These are phyloP conservation scores for Eumeta japonica DNA, from an alignment of 1,140 invertebrate species.

Conservation along the genomic window DNA sequence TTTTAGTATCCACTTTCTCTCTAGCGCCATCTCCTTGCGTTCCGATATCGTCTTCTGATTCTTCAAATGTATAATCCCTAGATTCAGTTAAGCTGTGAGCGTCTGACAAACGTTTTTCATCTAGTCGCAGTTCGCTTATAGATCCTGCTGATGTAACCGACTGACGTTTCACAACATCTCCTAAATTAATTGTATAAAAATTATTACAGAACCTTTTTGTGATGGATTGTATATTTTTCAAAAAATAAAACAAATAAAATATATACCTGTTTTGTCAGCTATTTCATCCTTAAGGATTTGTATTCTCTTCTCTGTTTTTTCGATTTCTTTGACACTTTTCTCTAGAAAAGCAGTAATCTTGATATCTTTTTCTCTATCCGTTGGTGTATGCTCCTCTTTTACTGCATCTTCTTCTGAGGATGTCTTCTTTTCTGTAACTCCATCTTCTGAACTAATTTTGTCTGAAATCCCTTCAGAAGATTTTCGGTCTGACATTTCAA, in stretches of 20 bases:
- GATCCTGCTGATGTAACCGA: slow-evolving; percentile 47
- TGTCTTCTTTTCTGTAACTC: slow-evolving; percentile 53
- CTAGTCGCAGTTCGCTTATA: slow-evolving; percentile 37
- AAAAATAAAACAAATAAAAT: too few relatives aligned
- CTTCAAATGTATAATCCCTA: slow-evolving; percentile 55
- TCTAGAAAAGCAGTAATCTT: neutral
- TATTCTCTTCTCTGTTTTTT: slow-evolving; percentile 21
- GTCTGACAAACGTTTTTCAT: slow-evolving; percentile 50
- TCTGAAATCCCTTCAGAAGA: slow-evolving; percentile 55
- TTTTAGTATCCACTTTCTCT: slow-evolving; percentile 28
- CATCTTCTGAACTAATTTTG: slow-evolving; percentile 54
- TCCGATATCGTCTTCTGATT: slow-evolving; percentile 54
- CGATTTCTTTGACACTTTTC: slow-evolving; percentile 19
- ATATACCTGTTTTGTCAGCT: slow-evolving; percentile 18
- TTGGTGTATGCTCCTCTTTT: slow-evolving; percentile 16
- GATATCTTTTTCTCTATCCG: slow-evolving; percentile 14
- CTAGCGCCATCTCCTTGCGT: slow-evolving; percentile 36
- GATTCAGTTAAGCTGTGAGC: slow-evolving; percentile 53
- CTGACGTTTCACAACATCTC: slow-evolving; percentile 32
- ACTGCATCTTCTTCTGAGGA: slow-evolving; percentile 41
- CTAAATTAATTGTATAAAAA: slow-evolving; percentile 11
- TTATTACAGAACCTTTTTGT: neutral
- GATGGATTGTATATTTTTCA: too few relatives aligned
- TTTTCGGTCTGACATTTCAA: slow-evolving; percentile 54
- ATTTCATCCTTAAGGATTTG: slow-evolving; percentile 21